phyloP scores from a whole-genome alignment of 2,113 vertebrate genomes.

The Coturnix japonica region DNA sequence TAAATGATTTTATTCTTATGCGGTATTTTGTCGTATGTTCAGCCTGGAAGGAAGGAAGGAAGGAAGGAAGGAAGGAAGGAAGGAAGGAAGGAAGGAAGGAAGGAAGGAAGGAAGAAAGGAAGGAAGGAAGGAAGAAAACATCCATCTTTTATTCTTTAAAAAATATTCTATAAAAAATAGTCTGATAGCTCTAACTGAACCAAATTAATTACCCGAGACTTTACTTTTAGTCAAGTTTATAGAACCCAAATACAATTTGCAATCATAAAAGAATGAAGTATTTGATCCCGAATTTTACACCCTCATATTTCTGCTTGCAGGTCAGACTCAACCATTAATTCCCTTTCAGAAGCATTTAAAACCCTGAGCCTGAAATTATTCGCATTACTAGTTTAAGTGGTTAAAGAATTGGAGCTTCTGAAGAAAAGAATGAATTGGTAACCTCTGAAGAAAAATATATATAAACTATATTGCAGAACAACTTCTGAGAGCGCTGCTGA shows the following conservation, averaged over 20 bases:
- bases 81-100: too few species aligned
- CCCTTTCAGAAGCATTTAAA: constrained; percentile 11
- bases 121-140: background rate
- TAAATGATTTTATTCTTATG: background rate
- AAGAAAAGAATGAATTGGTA: too few species aligned
- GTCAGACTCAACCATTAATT: background rate
- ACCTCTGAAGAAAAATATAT: too few species aligned
- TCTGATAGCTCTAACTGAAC: background rate
- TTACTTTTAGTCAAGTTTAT: background rate
- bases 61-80: too few species aligned
- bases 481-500: background rate
- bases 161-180: background rate
- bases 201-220: background rate
- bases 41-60: too few species aligned
- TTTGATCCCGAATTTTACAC: background rate
- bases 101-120: background rate
- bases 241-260: background rate
- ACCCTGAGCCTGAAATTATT: background rate
- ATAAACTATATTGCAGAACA: background rate
- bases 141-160: background rate
- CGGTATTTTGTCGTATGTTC: background rate
- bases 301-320: background rate
- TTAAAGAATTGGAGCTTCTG: background rate
- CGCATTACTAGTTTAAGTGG: background rate
- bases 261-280: background rate